Evolutionary conservation across 2,888 invertebrate species (phyloP), one percentile per base, ranked within the genome.

Genomic region (Boloria euphrosyne): DNA sequence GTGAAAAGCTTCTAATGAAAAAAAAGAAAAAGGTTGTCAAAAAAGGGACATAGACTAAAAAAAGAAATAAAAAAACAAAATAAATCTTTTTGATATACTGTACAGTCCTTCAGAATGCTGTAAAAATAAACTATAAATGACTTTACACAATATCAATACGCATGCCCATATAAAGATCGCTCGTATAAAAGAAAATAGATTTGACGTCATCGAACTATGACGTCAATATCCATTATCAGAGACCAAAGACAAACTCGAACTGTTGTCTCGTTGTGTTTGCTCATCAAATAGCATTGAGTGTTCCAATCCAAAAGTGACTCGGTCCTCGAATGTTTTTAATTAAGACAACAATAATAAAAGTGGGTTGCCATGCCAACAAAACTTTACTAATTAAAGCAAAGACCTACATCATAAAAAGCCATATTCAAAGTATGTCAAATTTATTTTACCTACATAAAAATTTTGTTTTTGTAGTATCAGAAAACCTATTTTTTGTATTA

Each of bases 131-230:
- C 31, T 38, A 38, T 38, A 38, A 38, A 38, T 7, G 7, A 38
- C 31, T 38, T 38, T 38, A 38, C 31, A 38, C 31, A 38, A 38
- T 10, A 38, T 10, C 31, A 38, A 38, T 38, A 38, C 31, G 31
- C 31, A 59, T 38, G 49, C 47, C 31, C 59, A 49, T 50, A 49
- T 59, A 38, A 49, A 50, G 17, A 18, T 47, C 4, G 59, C 16
- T 59, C 4, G 38, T 46, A 17, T 51, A 57, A 63, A 51, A 57
- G 57, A 57, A 27, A 38, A 59, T 59, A 50, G 58, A 14, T 13
- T 27, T 65, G 58, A 52, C 59, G 59, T 65, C 59, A 65, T 17
- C 38, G n/a, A 43, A n/a, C 31, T 59, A 47, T 65, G 59, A 65
- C 65, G 65, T 65, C 52, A 65, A 59, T 43, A 47, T 38, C 59